Conservation (phyloP, 2,888 invertebrate species). For the Therioaphis trifolii region DNA sequence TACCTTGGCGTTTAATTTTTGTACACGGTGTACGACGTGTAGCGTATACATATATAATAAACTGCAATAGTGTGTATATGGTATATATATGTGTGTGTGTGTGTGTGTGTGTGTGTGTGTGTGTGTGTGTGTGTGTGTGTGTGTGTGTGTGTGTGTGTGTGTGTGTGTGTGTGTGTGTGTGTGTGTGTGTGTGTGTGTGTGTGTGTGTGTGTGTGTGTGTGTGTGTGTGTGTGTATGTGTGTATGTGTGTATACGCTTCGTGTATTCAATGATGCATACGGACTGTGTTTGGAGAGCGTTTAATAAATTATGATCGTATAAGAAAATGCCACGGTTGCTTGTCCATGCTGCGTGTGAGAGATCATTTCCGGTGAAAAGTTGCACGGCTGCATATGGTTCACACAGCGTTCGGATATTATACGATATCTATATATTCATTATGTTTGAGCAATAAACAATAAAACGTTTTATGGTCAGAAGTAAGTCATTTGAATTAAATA, state of each 20-base stretch:
- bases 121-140: too few relatives aligned
- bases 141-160: too few relatives aligned
- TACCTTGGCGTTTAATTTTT: background rate
- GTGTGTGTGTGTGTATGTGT: too few relatives aligned
- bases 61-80: too few relatives aligned
- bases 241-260: background rate
- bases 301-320: slow-evolving; percentile 27
- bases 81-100: too few relatives aligned
- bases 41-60: background rate
- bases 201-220: too few relatives aligned
- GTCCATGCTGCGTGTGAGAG: background rate
- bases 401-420: slow-evolving; percentile 34
- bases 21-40: background rate
- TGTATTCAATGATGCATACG: background rate
- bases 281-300: background rate
- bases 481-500: background rate
- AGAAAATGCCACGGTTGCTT: slow-evolving; percentile 28
- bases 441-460: slow-evolving; percentile 27
- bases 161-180: too few relatives aligned
- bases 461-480: background rate
- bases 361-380: slow-evolving; percentile 51
- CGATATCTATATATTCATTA: slow-evolving; percentile 35
- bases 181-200: too few relatives aligned
- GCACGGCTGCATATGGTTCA: slow-evolving; percentile 12
- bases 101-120: too few relatives aligned